phyloP scores from a whole-genome alignment of 2,113 vertebrate genomes.

The Grammomys surdaster region DNA sequence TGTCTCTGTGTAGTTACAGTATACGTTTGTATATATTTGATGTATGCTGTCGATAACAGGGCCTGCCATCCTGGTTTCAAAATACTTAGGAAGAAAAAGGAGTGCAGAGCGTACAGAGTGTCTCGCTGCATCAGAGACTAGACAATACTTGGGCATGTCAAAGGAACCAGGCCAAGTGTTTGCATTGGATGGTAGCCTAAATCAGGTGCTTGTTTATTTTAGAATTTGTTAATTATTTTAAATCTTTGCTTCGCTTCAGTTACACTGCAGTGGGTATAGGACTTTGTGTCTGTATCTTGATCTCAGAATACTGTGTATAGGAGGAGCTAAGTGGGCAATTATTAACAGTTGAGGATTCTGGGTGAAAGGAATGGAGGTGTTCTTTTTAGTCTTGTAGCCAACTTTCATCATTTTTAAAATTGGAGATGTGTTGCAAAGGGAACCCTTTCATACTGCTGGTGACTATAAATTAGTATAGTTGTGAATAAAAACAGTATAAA shows the following conservation, averaged over 20 bases:
- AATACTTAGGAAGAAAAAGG: not conserved
- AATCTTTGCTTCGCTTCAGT: not conserved
- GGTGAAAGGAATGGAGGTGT: not conserved
- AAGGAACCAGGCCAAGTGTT: not conserved
- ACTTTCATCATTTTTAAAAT: not conserved
- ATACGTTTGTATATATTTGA: not conserved
- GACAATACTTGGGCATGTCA: not conserved
- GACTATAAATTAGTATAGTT: not conserved
- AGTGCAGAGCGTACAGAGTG: not conserved
- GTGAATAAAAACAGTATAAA: not conserved
- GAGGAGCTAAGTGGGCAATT: not conserved
- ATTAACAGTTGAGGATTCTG: not conserved
- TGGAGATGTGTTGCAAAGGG: not conserved
- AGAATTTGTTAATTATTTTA: not conserved
- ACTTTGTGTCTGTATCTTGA: not conserved
- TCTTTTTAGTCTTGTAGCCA: not conserved
- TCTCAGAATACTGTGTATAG: not conserved
- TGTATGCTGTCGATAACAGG: not conserved
- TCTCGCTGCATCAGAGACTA: not conserved
- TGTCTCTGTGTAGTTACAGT: not conserved
- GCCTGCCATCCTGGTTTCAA: not conserved
- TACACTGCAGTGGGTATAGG: not conserved
- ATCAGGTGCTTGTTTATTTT: constrained; percentile 14
- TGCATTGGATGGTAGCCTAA: not conserved
- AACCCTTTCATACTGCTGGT: not conserved